Percentiles rank a stretch among this genome's conserved stretches.
Conservation (phyloP, 1,140 invertebrate species). For the Cyphomyrmex costatus region DNA sequence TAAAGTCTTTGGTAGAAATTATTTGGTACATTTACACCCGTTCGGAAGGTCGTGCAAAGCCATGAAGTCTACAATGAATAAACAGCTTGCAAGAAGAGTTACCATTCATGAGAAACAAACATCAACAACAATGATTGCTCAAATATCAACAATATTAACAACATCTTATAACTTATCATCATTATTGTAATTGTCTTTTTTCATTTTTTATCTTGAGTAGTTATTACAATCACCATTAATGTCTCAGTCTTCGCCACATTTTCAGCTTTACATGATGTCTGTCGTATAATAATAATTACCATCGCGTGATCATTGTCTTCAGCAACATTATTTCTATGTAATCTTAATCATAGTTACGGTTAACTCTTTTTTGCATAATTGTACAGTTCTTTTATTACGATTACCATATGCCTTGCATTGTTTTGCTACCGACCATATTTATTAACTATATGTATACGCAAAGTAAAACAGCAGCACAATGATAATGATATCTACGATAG, state of each 20-base stretch:
- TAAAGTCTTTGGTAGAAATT: conserved; percentile 77
- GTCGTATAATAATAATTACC: conserved; percentile 70
- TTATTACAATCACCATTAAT: conserved; percentile 69
- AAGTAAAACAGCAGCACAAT: conserved; percentile 14
- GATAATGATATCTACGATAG: conserved; percentile 14
- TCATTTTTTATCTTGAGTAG: conserved; percentile 58
- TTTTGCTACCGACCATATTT: conserved; percentile 49
- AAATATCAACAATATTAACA: conserved; percentile 84
- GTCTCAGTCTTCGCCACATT: conserved; percentile 72
- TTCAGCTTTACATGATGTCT: conserved; percentile 66
- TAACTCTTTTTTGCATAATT: conserved; percentile 20
- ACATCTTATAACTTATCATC: conserved; percentile 81
- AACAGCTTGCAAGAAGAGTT: conserved; percentile 75
- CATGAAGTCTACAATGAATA: conserved; percentile 77
- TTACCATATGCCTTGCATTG: conserved; percentile 56
- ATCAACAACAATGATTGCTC: conserved; percentile 83
- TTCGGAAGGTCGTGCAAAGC: conserved; percentile 76
- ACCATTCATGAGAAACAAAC: conserved; percentile 81
- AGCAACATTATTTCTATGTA: conserved; percentile 68
- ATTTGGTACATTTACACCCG: conserved; percentile 76
- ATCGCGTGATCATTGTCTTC: conserved; percentile 72
- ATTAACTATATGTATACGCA: conserved; percentile 38
- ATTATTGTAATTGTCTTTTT: conserved; percentile 78
- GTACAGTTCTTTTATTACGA: not conserved
- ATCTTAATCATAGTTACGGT: conserved; percentile 49